Percentiles rank a stretch among this genome's conserved stretches.
Evolutionary conservation across 2,888 invertebrate genomes (phyloP).

Genomic region (Acanthosepion esculentum): DNA sequence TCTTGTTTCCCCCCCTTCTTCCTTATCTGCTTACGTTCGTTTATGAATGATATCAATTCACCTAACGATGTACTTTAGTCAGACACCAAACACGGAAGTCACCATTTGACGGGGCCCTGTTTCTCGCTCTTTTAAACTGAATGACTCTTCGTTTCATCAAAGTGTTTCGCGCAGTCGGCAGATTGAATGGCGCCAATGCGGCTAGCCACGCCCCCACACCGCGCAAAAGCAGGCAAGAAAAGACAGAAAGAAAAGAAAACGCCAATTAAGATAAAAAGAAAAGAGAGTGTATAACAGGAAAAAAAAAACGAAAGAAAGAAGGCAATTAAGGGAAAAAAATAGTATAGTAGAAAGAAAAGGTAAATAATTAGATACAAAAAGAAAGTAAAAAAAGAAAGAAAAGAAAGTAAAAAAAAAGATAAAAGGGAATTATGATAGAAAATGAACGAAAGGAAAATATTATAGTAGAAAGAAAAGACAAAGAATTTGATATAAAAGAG

Average conservation of each 20-base stretch:
- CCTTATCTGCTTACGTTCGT: constrained; percentile 11
- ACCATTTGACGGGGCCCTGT: neutral
- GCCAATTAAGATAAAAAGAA: neutral
- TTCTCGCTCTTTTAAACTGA: neutral
- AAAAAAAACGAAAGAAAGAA: neutral
- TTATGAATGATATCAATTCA: constrained; percentile 33
- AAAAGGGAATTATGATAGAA: neutral
- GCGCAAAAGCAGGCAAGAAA: neutral
- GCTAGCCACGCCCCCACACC: neutral
- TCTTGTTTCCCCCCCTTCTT: neutral
- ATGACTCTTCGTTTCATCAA: constrained; percentile 34
- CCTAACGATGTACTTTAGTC: constrained; percentile 10
- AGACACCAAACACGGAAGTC: neutral
- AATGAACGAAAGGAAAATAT: no score
- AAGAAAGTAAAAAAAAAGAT: neutral
- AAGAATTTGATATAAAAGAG: no score
- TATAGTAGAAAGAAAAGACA: no score
- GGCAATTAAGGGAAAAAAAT: neutral
- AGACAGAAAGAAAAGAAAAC: neutral
- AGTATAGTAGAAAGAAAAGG: neutral
- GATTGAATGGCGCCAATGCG: neutral
- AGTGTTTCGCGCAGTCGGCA: constrained; percentile 38
- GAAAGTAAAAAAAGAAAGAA: neutral
- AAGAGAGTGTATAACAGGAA: neutral
- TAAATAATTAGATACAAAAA: no score